These are phyloP conservation scores for Lagodon rhomboides DNA, from an alignment of 2,797 vertebrate species.

Conservation along the genomic window DNA sequence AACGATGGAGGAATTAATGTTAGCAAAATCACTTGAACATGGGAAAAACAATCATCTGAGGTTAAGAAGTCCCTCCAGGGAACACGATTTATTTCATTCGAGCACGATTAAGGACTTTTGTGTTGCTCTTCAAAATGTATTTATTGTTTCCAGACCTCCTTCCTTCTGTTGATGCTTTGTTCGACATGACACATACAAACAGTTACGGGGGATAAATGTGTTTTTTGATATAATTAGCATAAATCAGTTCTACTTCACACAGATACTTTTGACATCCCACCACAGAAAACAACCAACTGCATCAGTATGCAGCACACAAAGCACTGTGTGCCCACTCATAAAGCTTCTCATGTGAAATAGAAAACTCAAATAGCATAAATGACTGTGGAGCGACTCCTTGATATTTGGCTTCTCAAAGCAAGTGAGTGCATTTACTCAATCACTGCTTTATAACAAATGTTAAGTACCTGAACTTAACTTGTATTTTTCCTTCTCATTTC, in stretches of 20 bases:
- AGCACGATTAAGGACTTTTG: neutral
- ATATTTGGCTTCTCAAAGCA: neutral
- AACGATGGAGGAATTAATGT: neutral
- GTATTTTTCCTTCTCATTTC: no score
- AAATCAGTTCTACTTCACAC: neutral
- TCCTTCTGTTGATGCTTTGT: neutral
- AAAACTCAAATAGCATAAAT: neutral
- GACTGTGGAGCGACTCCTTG: neutral
- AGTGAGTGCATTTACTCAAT: no score
- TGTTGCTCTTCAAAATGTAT: neutral
- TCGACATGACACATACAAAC: neutral
- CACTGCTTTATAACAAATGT: no score
- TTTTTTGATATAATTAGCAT: neutral
- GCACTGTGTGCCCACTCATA: neutral
- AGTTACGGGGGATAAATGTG: neutral
- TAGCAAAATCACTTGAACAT: neutral
- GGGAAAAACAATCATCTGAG: neutral
- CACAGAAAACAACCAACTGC: neutral
- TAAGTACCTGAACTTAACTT: no score
- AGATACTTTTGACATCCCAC: neutral
- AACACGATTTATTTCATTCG: neutral
- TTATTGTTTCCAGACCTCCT: neutral
- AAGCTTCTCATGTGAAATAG: neutral
- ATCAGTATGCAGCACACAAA: neutral
- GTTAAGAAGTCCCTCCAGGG: neutral